Evolutionary conservation across 2,888 invertebrate species (phyloP), one percentile per base, ranked within the genome.

Genomic region (Ennomos quercinarius): DNA sequence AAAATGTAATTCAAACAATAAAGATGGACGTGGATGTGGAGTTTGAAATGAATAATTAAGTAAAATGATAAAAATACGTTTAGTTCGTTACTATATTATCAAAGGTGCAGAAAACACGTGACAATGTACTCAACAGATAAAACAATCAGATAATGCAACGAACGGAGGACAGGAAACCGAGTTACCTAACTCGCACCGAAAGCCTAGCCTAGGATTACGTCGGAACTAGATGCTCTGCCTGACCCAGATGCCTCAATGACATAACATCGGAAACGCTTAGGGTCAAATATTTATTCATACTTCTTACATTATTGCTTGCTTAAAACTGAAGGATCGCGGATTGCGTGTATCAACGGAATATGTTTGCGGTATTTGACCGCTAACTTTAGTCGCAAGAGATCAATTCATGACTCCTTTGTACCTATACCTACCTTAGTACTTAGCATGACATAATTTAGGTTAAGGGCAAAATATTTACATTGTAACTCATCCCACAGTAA

Each of bases 121-220:
- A 39, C 43, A 49, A 13, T 34, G 39, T 38, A 56, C 49, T 27
- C 38, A 40, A 41, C 36, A 57, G 46, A 57, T 47, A 43, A 43
- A 42, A 35, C 37, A 47, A 10, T 12, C 34, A 47, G 35, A 57
- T 38, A 52, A 51, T 37, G 34, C 41, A 12, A 41, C 51, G n/a
- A n/a, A 34, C 38, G 17, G 47, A 40, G 36, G 39, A 38, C 35
- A 47, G 47, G 57, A 57, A 57, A 47, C 38, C 46, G 27, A 35
- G n/a, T 60, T 60, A 55, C 51, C 38, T 48, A 60, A 60, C 61
- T 57, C 66, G 58, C 48, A 61, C 59, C 59, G 53, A 63, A 73
- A 71, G 73, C 59, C 66, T 60, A 71, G 73, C 59, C 66, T 60
- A 58, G 66, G 66, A 66, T 74, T 71, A 71, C 57, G 67, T 60